Base-by-base conservation (phyloP, 1,140 invertebrate genomes). In the Drosophila repletoides region DNA sequence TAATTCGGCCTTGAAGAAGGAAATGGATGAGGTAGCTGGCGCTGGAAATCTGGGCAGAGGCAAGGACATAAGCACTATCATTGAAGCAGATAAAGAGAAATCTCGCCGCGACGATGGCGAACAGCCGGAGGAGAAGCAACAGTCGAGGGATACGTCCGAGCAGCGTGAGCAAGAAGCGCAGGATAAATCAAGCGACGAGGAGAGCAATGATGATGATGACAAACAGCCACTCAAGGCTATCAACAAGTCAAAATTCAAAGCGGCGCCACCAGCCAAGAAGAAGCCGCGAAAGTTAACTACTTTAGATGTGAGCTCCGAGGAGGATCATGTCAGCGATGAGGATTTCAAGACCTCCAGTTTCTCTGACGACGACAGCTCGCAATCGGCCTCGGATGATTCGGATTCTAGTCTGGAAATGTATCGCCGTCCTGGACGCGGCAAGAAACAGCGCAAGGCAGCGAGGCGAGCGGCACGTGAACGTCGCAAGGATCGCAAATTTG, bases 51-150 rank as follows among this genome's bases (percentile, higher is more conserved):
- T 95, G 70, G 95, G 95, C 3, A 92, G 95, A 26, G 96, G 96
- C 0, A 98, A 98, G 90, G 96, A 97, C 86, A 97, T 98, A 55
- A 94, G 94, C 6, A 97, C 96, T 24, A 97, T 97, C 56, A 95
- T 96, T 0, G 95, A 96, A 72, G 95, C 95, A 0, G 95, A 95
- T 55, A 94, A 95, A 71, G 94, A 95, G 66, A 92, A 93, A 60
- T 56, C 56, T 0, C 73, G 64, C 17, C 75, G 81, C 0, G 86
- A 90, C 6, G 64, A 87, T 4, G 60, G 76, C 21, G 72, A 61
- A 10, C 53, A 90, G 14, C 90, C 91, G 1, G 91, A 92, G 12
- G 90, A 91, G 24, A 92, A 45, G 10, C 46, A 1, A 12, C 24
- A 1, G 45, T 66, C n/a, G 17, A 10, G 9, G 61, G 53, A 46